Conservation (phyloP, 2,113 vertebrate species). For the Amblyopsis rosae region DNA sequence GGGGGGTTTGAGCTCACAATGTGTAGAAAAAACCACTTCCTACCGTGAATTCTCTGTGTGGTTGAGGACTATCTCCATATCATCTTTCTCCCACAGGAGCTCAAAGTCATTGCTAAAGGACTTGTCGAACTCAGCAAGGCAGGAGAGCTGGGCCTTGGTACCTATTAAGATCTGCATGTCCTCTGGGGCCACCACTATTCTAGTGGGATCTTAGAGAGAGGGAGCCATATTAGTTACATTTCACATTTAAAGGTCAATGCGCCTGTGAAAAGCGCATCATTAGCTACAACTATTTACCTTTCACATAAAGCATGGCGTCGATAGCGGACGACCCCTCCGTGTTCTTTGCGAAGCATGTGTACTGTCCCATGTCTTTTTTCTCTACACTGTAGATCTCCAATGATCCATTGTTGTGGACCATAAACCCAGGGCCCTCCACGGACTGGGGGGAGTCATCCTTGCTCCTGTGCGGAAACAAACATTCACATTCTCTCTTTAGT, state of each 20-base stretch:
- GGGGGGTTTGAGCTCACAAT: neutral
- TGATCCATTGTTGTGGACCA: constrained; percentile 79
- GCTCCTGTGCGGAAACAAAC: constrained; percentile 74
- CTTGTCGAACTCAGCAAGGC: constrained; percentile 83
- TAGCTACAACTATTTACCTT: constrained; percentile 76
- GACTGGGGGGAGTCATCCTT: constrained; percentile 79
- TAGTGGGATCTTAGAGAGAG: constrained; percentile 84
- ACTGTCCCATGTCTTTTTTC: constrained; percentile 83
- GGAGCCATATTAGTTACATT: constrained; percentile 39
- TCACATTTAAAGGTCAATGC: constrained; percentile 1
- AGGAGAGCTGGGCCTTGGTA: constrained; percentile 81
- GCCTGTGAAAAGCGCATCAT: constrained; percentile 5
- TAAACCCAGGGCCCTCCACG: constrained; percentile 71
- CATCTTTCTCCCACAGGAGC: constrained; percentile 89
- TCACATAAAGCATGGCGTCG: constrained; percentile 82
- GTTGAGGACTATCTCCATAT: constrained; percentile 76
- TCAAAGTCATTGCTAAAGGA: constrained; percentile 84
- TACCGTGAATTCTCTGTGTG: constrained; percentile 83
- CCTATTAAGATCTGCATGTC: constrained; percentile 80
- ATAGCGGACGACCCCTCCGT: constrained; percentile 83
- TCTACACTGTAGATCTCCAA: constrained; percentile 79
- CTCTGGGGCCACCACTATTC: constrained; percentile 78
- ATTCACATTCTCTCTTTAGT: neutral
- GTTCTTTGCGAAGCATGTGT: constrained; percentile 87
- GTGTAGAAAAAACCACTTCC: constrained; percentile 13